Percentiles rank a stretch among this genome's conserved stretches.
These are phyloP conservation scores for Antigone vipio DNA, from an alignment of 2,113 vertebrate genomes.

Conservation along the genomic window DNA sequence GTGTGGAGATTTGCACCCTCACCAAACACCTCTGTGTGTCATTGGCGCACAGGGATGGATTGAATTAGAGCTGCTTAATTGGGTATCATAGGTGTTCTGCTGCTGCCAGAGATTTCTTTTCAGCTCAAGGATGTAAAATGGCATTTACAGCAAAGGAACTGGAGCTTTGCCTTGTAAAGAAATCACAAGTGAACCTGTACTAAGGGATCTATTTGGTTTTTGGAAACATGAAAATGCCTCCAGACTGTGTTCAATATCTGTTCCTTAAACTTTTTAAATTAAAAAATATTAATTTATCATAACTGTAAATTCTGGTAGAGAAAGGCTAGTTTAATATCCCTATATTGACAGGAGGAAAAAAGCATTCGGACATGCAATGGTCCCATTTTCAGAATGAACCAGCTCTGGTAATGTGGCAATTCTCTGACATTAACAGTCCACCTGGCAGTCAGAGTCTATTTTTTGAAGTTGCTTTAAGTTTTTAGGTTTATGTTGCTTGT, in stretches of 20 bases:
- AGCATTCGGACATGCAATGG: not conserved
- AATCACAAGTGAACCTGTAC: not conserved
- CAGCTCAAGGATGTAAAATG: not conserved
- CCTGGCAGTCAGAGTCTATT: not conserved
- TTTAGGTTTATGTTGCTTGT: not conserved
- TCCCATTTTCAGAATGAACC: not conserved
- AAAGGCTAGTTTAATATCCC: not conserved
- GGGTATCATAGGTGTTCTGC: not conserved
- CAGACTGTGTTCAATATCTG: not conserved
- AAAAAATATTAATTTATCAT: not conserved
- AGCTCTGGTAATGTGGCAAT: not conserved
- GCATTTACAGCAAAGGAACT: not conserved
- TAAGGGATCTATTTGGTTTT: not conserved
- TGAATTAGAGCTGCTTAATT: not conserved
- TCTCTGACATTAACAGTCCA: not conserved
- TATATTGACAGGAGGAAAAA: not conserved
- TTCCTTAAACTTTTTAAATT: not conserved
- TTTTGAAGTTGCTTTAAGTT: not conserved
- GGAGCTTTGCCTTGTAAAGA: not conserved
- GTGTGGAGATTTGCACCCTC: not conserved
- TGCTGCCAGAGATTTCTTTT: not conserved
- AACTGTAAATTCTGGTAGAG: not conserved
- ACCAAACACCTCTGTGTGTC: not conserved
- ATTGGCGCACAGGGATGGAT: not conserved
- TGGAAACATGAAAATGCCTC: not conserved